Percentiles rank a stretch among this genome's conserved stretches.
These are phyloP conservation scores for Rhaphigaster nebulosa DNA, from an alignment of 2,888 invertebrate genomes.

Conservation along the genomic window DNA sequence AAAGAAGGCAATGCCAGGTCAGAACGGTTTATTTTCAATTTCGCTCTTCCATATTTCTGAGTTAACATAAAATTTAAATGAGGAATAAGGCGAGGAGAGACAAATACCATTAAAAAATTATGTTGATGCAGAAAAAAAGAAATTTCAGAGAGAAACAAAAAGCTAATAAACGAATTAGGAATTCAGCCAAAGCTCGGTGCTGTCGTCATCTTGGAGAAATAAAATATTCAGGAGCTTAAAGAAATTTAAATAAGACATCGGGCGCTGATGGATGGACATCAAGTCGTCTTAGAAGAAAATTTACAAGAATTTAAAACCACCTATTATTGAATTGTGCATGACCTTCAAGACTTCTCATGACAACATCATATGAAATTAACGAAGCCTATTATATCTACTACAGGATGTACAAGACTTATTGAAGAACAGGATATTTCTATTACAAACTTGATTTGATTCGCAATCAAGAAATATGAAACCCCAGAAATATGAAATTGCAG, in stretches of 20 bases:
- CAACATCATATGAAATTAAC: too few species aligned
- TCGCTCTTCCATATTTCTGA: neutral
- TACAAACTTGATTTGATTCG: too few species aligned
- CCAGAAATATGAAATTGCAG: too few species aligned
- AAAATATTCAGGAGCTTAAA: neutral
- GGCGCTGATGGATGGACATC: too few species aligned
- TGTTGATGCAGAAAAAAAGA: neutral
- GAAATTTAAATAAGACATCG: neutral
- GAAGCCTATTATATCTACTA: too few species aligned
- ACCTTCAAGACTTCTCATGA: too few species aligned
- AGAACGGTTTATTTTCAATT: neutral
- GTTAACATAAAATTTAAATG: conserved; percentile 16
- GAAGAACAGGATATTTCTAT: too few species aligned
- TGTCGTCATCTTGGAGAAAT: neutral
- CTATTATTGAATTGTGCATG: too few species aligned
- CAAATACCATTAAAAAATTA: neutral
- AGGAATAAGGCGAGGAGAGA: neutral
- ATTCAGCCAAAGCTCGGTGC: neutral
- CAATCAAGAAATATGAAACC: too few species aligned
- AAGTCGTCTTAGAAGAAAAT: neutral
- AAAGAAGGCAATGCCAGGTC: neutral
- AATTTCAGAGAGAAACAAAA: neutral
- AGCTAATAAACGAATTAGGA: neutral
- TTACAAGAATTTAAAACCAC: neutral
- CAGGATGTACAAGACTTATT: too few species aligned